Evolutionary conservation across 2,888 invertebrate species (phyloP).

Genomic region (Octonoba sinensis): DNA sequence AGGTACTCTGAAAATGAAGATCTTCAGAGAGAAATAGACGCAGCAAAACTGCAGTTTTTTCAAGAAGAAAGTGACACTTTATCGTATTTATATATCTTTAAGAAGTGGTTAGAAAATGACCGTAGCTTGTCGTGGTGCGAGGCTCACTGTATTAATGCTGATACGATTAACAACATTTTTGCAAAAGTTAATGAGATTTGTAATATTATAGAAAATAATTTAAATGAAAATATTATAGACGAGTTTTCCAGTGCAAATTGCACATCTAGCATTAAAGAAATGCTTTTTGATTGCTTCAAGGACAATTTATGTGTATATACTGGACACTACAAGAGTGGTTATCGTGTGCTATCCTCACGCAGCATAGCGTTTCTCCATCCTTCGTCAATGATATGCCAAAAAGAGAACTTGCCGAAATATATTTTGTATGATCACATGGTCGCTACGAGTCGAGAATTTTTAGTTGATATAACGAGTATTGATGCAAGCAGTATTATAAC

Average conservation of each 20-base stretch:
- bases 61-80: conserved; percentile 51
- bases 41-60: conserved; percentile 28
- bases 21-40: conserved; percentile 32
- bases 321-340: conserved; percentile 44
- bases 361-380: conserved; percentile 20
- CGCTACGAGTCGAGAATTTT: background rate
- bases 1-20: conserved; percentile 13
- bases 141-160: conserved; percentile 10
- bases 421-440: conserved; percentile 41
- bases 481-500: conserved; percentile 20
- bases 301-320: conserved; percentile 48
- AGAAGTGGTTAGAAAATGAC: conserved; percentile 15
- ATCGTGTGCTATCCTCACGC: conserved; percentile 23
- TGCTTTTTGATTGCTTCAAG: conserved; percentile 50
- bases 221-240: conserved; percentile 20
- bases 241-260: conserved; percentile 13
- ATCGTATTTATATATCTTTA: conserved; percentile 35
- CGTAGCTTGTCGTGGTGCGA: conserved; percentile 35
- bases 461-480: conserved; percentile 36
- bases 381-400: conserved; percentile 26
- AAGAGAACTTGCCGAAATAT: conserved; percentile 36
- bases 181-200: conserved; percentile 30
- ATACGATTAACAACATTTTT: conserved; percentile 11
- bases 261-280: conserved; percentile 1
- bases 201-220: background rate